A percentile compares a stretch with the other conserved stretches of the same genome.
phyloP scores from a whole-genome alignment of 2,797 vertebrate genomes.

The Todus mexicanus region DNA sequence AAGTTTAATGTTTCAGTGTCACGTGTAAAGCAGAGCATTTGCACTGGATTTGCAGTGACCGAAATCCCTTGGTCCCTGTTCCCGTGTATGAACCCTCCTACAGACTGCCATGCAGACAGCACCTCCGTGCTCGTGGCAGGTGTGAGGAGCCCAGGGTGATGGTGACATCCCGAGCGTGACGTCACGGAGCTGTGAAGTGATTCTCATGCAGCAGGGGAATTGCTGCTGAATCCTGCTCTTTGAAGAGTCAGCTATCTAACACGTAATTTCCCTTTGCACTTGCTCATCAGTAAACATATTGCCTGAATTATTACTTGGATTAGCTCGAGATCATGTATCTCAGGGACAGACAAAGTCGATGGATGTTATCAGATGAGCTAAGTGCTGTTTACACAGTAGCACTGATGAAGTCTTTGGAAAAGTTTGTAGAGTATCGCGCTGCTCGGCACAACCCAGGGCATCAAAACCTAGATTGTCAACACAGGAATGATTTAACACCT shows the following conservation, averaged over 20 bases:
- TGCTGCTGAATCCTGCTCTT: neutral
- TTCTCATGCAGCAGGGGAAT: rapidly evolving
- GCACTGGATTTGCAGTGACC: neutral
- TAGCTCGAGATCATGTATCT: rapidly evolving
- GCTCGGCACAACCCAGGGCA: neutral
- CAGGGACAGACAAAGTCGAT: neutral
- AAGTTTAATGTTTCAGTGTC: neutral
- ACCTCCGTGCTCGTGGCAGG: rapidly evolving
- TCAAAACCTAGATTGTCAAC: neutral
- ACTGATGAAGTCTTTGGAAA: neutral
- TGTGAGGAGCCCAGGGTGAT: too few relatives aligned
- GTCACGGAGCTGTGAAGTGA: rapidly evolving
- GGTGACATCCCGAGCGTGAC: too few relatives aligned
- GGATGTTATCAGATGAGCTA: neutral
- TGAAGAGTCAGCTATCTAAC: neutral
- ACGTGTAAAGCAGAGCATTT: neutral
- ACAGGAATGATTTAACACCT: neutral
- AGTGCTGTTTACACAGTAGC: neutral
- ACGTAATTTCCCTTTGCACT: rapidly evolving
- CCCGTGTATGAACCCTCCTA: rapidly evolving
- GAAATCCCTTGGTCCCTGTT: neutral
- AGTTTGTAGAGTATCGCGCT: neutral
- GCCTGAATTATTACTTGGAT: neutral
- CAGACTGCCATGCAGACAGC: rapidly evolving
- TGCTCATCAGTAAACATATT: neutral